Evolutionary conservation across 2,888 invertebrate genomes (phyloP), one percentile per base, ranked within the genome.

Genomic region (Junonia oenone): DNA sequence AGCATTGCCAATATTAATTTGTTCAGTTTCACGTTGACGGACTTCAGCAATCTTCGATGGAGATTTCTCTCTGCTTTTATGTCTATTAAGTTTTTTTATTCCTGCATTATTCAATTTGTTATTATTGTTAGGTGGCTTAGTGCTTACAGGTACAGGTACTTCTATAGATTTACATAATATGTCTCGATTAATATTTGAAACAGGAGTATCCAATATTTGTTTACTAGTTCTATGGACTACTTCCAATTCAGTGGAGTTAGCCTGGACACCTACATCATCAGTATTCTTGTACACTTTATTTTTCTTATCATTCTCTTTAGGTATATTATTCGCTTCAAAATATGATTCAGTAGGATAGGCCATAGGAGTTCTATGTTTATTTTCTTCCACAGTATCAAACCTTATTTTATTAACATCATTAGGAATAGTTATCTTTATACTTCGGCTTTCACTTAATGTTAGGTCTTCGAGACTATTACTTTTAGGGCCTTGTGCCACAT

Each of bases 401-500:
- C 8, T 26, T 13, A 6, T 13, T 22, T 43, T n/a, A 35, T 40
- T 50, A 45, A 9, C 14, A 46, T 65, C 48, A 57, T 68, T 69
- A 13, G 61, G 59, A 45, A 72, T 60, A 14, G 64, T 67, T 51
- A 69, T 65, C 58, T 63, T 62, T 46, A 62, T 61, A 46, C 33
- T 27, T 9, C 47, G 43, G 45, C 22, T 46, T n/a, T 33, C 22
- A 17, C 15, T 38, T 19, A 38, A 8, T 13, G 43, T 9, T 38
- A 26, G 0, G 6, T 31, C 15, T 46, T 56, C 38, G 31, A 14
- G 3, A 45, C 14, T 52, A 9, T 35, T 26, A 17, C 6, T 22
- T 17, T 11, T 6, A 11, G 17, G 51, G 13, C 9, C 11, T 9
- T 59, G 37, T 49, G 15, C 9, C 3, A 56, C 26, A 40, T 68